Conservation (phyloP, 2,888 invertebrate species). For the Drosophila dives region DNA sequence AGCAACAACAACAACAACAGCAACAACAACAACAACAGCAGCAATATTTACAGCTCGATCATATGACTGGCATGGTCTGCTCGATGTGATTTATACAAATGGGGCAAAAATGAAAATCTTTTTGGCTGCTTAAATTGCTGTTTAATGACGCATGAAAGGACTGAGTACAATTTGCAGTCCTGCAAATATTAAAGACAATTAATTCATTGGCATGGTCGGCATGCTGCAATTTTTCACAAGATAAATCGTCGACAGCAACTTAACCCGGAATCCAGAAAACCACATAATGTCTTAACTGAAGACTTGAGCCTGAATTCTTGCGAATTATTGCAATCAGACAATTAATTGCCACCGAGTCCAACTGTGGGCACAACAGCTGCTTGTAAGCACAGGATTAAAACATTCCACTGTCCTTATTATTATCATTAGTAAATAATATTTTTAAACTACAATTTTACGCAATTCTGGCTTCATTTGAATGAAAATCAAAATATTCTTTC, state of each 20-base stretch:
- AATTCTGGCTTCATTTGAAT: not conserved
- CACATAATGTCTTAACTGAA: not conserved
- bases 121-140: conserved; percentile 50
- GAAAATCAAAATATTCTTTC: not conserved
- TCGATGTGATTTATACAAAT: conserved; percentile 55
- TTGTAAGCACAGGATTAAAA: not conserved
- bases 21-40: conserved; percentile 26
- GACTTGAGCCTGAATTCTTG: not conserved
- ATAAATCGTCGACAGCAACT: conserved; percentile 1
- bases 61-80: conserved; percentile 10
- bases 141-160: conserved; percentile 51
- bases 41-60: conserved; percentile 19
- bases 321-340: not conserved
- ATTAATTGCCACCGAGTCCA: not conserved
- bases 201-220: conserved; percentile 45
- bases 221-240: not conserved
- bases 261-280: not conserved
- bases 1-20: conserved; percentile 34
- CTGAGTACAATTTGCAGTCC: conserved; percentile 4
- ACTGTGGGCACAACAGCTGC: not conserved
- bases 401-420: not conserved
- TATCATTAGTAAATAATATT: no score
- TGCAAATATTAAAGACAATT: conserved; percentile 46
- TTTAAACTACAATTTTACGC: not conserved
- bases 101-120: conserved; percentile 25